Percentiles rank a stretch among this genome's conserved stretches.
These are phyloP conservation scores for Piliocolobus tephrosceles DNA, from an alignment of 2,113 vertebrate species.

Conservation along the genomic window DNA sequence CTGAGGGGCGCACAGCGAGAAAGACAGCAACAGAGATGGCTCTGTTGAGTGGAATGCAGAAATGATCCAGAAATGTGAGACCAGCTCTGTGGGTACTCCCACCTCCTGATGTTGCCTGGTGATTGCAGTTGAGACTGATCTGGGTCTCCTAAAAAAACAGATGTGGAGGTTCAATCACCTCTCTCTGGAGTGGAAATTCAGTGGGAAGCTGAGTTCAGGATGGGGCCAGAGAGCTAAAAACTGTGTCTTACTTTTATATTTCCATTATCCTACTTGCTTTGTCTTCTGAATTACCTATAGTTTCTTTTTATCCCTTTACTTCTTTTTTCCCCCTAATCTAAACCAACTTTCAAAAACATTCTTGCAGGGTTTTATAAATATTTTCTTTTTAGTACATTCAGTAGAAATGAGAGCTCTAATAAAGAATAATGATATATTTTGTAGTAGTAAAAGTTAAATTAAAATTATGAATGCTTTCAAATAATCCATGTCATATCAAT, in stretches of 20 bases:
- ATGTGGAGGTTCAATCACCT: background rate
- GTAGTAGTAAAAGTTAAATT: background rate
- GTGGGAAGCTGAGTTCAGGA: background rate
- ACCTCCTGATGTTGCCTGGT: background rate
- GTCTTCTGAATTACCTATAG: background rate
- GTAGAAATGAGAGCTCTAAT: background rate
- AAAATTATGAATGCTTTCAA: background rate
- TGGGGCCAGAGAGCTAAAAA: background rate
- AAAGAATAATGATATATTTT: background rate
- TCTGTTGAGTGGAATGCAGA: background rate
- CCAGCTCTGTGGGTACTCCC: background rate
- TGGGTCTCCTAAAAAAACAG: background rate
- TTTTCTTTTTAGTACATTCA: background rate
- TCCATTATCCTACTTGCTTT: background rate
- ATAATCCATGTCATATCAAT: background rate
- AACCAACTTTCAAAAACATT: background rate
- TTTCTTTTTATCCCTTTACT: background rate
- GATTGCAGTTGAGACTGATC: background rate
- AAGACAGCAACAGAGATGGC: background rate
- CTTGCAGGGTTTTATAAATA: background rate
- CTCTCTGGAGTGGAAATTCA: background rate
- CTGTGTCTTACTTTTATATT: background rate
- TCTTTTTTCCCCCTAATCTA: background rate
- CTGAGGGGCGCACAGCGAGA: background rate
- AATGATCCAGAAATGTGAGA: background rate